Evolutionary conservation across 2,113 vertebrate species (phyloP).

Genomic region (Cavia aperea): DNA sequence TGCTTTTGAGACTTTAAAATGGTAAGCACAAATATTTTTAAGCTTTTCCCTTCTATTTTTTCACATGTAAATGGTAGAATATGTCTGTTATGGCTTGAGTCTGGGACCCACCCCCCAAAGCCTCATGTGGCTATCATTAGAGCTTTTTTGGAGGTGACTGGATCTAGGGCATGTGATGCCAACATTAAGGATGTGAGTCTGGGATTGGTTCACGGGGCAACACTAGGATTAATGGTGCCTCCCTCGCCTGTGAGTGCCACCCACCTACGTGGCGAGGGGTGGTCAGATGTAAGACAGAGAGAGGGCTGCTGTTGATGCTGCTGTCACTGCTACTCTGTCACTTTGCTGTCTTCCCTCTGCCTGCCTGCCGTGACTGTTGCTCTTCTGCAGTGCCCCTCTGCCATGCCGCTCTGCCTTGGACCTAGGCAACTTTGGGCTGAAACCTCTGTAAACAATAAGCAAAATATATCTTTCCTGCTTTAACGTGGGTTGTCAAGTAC

Average conservation of each 20-base stretch:
- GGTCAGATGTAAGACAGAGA: not conserved
- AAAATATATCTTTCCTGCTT: not conserved
- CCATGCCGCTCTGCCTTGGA: not conserved
- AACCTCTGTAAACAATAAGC: not conserved
- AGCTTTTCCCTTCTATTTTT: not conserved
- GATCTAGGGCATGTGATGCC: not conserved
- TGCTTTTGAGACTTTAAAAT: not conserved
- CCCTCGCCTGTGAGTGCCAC: not conserved
- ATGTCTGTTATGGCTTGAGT: not conserved
- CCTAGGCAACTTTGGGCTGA: not conserved
- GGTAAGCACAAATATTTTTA: not conserved
- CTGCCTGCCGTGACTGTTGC: not conserved
- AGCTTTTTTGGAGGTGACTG: not conserved
- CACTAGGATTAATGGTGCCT: not conserved
- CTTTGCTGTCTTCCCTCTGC: not conserved
- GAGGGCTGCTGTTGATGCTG: not conserved
- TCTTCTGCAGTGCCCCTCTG: not conserved
- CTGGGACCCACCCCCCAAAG: not conserved
- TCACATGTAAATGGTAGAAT: constrained; percentile 68
- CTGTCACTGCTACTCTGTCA: not conserved
- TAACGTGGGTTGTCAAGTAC: no score
- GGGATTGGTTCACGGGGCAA: not conserved
- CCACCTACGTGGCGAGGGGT: not conserved
- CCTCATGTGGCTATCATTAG: not conserved
- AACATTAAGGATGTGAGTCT: not conserved